Percentiles rank a stretch among this genome's conserved stretches.
Conservation (phyloP, 2,113 vertebrate genomes). For the Microtus richardsoni region DNA sequence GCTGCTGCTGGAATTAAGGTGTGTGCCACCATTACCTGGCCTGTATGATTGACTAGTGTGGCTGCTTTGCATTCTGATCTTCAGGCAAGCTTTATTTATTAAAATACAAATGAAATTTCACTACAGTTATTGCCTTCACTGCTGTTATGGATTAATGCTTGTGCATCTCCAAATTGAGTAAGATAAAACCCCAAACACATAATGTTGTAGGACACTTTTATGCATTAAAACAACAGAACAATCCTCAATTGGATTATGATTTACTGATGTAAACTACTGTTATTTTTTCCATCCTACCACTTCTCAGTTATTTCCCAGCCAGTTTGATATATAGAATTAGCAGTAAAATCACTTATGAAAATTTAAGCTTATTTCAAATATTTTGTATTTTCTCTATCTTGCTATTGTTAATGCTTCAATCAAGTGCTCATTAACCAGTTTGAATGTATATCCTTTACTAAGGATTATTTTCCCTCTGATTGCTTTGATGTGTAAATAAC, state of each 20-base stretch:
- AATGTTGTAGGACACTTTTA: neutral
- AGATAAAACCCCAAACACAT: neutral
- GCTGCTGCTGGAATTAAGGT: no score
- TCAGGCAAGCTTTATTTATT: no score
- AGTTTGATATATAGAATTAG: neutral
- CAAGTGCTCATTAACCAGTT: neutral
- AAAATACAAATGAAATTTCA: no score
- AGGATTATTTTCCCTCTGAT: neutral
- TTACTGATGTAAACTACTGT: neutral
- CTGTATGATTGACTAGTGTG: no score
- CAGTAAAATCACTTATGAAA: neutral
- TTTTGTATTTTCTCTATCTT: neutral
- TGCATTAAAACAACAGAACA: neutral
- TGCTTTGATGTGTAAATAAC: neutral
- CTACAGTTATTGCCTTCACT: neutral
- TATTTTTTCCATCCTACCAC: neutral
- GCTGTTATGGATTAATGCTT: neutral
- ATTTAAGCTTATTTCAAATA: neutral
- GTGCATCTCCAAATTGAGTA: neutral
- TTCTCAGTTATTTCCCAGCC: neutral
- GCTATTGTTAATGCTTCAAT: neutral
- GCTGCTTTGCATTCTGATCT: no score
- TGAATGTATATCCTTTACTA: neutral
- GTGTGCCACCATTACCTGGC: no score
- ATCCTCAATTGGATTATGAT: neutral